Evolutionary conservation across 2,113 vertebrate species (phyloP), one percentile per base, ranked within the genome.

Genomic region (Phoxinus phoxinus): DNA sequence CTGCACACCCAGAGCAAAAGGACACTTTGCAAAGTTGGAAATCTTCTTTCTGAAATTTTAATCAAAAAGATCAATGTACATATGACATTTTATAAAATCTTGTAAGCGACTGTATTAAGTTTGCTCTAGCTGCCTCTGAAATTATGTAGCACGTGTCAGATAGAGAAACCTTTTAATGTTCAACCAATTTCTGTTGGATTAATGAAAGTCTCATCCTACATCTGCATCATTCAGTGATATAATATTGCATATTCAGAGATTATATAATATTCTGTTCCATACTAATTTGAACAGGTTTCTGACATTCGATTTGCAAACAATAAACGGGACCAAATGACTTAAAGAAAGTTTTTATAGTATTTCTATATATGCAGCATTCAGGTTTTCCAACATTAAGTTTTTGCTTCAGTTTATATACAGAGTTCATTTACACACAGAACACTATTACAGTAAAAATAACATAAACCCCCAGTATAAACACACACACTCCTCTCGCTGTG

Each of bases 371-470:
- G 53, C 51, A 78, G 21, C 11, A 37, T 78, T 78, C 6, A 56
- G 19, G 19, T 56, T 56, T 41, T 12, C 27, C 46, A 21, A 2
- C 9, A 35, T 32, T 78, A 7, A 6, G 6, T 13, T 56, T 69
- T 77, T 46, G 12, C 15, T 21, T 78, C 9, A 37, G 30, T 78
- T 77, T 76, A 56, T 51, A 44, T 77, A 77, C 74, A 56, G 74
- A 76, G 27, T 77, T 77, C 27, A 77, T 77, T 56, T 30, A 75
- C 74, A 23, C 48, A 77, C 74, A 56, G 27, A 30, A 21, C 27
- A 51, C 25, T 4, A 13, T 12, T 77, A n/a, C 30, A 56, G 30
- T 35, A 77, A 35, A 58, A 75, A 74, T 19, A 48, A 46, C n/a
- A 19, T 7, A 53, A 15, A 53, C 8, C 1, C 5, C 4, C 27